Base-by-base conservation (phyloP, 1,140 invertebrate genomes). In the Heliconius eleuchia region DNA sequence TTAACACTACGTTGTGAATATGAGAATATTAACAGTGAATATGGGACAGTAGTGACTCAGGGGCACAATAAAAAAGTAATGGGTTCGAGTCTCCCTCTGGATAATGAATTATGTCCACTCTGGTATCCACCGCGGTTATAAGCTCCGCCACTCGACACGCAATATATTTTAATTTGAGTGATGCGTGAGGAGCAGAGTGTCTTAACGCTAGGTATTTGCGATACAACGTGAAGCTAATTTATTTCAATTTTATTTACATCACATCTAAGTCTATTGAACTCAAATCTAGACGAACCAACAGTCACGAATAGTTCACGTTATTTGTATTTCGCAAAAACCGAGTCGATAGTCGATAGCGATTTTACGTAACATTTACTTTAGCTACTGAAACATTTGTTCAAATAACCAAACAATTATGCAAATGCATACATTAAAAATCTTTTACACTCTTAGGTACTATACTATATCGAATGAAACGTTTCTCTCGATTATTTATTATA, bases 281-380 rank as follows among this genome's bases (percentile, higher is more conserved):
- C 60, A 27, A 66, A 66, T 30, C 60, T 30, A 66, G 60, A 27
- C 60, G 30, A 66, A 30, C 60, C 11, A 30, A 30, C 60, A 66
- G 60, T 27, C 60, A 66, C 60, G 60, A 66, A 66, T 60, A 55
- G 57, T 27, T 30, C 60, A 66, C 60, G 60, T 66, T 13, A 13
- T 66, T 66, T 66, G 60, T 66, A 66, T 66, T 66, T 66, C 60
- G 60, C 60, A 66, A 66, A 66, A 66, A 66, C 27, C 60, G 27
- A 66, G 60, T 66, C 27, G 27, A 66, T 66, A 66, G 60, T 66
- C 60, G 60, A 66, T 66, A 66, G 27, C 23, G 60, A 16, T 16
- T 60, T 66, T 30, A 66, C 60, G 60, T 66, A 66, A 66, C 60
- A 66, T 30, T 66, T 66, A 66, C 60, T 66, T 66, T 23, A 66